phyloP scores from a whole-genome alignment of 2,888 invertebrate genomes.

The Colletes collaris region DNA sequence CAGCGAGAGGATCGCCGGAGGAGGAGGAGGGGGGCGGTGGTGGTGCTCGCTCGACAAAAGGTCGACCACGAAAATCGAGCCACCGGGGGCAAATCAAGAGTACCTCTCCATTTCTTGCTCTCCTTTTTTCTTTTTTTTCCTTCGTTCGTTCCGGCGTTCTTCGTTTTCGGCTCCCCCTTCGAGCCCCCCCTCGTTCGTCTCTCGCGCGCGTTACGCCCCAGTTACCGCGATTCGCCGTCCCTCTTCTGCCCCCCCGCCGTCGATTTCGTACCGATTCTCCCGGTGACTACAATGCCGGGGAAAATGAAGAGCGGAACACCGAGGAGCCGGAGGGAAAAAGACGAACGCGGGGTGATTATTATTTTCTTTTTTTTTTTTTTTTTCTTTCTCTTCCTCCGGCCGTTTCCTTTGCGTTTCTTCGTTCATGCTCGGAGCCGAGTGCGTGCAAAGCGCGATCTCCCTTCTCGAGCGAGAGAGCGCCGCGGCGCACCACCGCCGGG shows the following conservation, averaged over 20 bases:
- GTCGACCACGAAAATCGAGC: conserved; percentile 62
- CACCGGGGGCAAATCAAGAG: conserved; percentile 58
- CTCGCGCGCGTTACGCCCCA: conserved; percentile 60
- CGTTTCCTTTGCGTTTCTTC: conserved; percentile 45
- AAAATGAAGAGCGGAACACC: conserved; percentile 40
- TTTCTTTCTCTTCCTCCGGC: not conserved
- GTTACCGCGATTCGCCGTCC: conserved; percentile 63
- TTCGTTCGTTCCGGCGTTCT: no score
- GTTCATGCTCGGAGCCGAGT: conserved; percentile 19
- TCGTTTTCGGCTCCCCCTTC: no score
- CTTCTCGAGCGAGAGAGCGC: not conserved
- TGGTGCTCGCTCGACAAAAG: conserved; percentile 58
- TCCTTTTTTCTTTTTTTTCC: no score
- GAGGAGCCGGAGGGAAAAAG: not conserved
- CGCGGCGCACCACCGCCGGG: not conserved
- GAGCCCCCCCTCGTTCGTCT: not conserved
- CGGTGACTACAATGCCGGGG: conserved; percentile 21
- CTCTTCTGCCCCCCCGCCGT: conserved; percentile 2
- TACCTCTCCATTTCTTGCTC: conserved; percentile 40
- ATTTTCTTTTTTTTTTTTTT: conserved; percentile 27
- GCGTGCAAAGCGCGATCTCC: not conserved
- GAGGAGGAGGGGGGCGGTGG: not conserved
- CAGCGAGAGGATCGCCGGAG: conserved; percentile 29
- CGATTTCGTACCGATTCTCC: conserved; percentile 32
- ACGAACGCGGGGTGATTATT: conserved; percentile 17